Evolutionary conservation across 2,113 vertebrate genomes (phyloP).

Genomic region (Desmodus rotundus): DNA sequence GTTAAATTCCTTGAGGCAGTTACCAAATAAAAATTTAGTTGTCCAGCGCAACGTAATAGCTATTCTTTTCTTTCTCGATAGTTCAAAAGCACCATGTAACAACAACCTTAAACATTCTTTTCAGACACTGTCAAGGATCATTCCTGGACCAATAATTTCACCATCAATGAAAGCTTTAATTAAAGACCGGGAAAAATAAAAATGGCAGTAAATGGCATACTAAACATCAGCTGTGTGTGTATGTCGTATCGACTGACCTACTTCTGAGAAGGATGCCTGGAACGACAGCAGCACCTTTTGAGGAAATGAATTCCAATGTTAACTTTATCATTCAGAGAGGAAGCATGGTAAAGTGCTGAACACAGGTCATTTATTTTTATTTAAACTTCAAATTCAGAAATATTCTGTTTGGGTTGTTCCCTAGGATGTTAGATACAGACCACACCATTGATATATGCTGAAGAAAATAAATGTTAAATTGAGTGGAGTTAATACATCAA

Average conservation of each 20-base stretch:
- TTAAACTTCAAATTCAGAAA: constrained; percentile 14
- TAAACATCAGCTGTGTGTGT: not conserved
- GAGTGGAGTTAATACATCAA: not conserved
- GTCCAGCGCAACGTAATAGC: constrained; percentile 29
- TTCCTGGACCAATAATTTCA: constrained; percentile 64
- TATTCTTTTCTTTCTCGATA: constrained; percentile 37
- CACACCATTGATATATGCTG: not conserved
- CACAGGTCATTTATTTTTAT: not conserved
- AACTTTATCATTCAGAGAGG: not conserved
- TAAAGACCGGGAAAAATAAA: constrained; percentile 52
- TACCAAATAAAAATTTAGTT: constrained; percentile 61
- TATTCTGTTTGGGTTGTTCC: not conserved
- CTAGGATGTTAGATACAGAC: not conserved
- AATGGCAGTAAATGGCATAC: constrained; percentile 31
- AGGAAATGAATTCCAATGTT: constrained; percentile 33
- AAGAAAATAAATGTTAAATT: constrained; percentile 26
- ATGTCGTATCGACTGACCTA: not conserved
- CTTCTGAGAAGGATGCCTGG: not conserved
- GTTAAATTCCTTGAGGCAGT: constrained; percentile 48
- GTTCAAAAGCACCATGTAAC: constrained; percentile 48
- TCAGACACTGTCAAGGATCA: constrained; percentile 56
- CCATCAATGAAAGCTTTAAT: constrained; percentile 62
- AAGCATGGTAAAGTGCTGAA: not conserved
- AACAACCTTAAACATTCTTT: constrained; percentile 37
- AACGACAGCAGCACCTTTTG: not conserved